phyloP scores from a whole-genome alignment of 1,140 invertebrate species.

The Chironomus tepperi region DNA sequence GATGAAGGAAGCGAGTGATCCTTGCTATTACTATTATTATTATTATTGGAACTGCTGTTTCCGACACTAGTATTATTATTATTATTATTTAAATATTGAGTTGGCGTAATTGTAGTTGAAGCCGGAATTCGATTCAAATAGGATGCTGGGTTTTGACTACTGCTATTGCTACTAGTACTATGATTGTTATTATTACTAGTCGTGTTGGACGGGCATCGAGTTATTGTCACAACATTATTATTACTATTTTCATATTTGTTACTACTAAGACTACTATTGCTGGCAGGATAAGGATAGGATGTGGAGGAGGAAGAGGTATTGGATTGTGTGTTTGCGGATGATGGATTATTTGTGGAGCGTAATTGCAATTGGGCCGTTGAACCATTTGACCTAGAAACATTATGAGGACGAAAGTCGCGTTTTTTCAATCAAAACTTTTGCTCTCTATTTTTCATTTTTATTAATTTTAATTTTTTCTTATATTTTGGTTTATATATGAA shows the following conservation, averaged over 20 bases:
- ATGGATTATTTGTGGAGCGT: slow-evolving; percentile 5
- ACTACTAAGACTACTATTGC: slow-evolving; percentile 16
- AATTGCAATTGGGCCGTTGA: slow-evolving; percentile 22
- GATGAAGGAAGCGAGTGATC: neutral
- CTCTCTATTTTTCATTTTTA: neutral
- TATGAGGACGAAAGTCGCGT: slow-evolving; percentile 18
- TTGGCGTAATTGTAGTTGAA: neutral
- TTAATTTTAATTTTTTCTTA: too few relatives aligned
- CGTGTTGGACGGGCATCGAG: neutral
- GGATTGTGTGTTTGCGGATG: neutral
- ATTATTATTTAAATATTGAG: neutral
- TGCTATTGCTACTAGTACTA: neutral
- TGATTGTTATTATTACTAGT: neutral
- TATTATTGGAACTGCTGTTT: neutral
- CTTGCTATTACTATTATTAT: neutral
- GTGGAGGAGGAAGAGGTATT: neutral
- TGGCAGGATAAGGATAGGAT: neutral
- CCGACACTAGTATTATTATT: too few relatives aligned
- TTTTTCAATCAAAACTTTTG: slow-evolving; percentile 18
- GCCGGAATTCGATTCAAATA: slow-evolving; percentile 16
- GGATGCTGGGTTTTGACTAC: slow-evolving; percentile 6
- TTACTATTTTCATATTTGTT: neutral
- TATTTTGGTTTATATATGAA: too few relatives aligned
- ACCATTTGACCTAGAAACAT: slow-evolving; percentile 22
- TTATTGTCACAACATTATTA: slow-evolving; percentile 19